These are phyloP conservation scores for Odiellus spinosus DNA, from an alignment of 2,888 invertebrate species.

Conservation along the genomic window DNA sequence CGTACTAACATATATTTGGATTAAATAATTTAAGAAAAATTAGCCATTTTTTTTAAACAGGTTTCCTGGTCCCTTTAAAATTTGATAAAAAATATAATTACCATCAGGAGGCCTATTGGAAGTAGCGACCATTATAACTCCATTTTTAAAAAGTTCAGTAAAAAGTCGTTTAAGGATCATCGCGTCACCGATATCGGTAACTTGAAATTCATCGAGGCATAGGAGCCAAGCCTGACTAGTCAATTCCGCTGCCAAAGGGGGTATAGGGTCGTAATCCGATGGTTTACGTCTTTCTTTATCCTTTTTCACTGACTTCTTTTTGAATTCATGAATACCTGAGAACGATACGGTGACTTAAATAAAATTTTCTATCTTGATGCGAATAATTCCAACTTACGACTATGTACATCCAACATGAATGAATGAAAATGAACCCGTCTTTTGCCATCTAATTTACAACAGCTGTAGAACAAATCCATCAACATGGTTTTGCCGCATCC, in stretches of 20 bases:
- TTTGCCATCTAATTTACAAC: conserved; percentile 40
- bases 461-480: conserved; percentile 92
- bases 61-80: too few species aligned
- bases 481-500: conserved; percentile 95
- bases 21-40: too few species aligned
- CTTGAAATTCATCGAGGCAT: conserved; percentile 98
- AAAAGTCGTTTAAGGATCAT: conserved; percentile 95
- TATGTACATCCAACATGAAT: conserved; percentile 93
- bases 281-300: conserved; percentile 27
- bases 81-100: conserved; percentile 18
- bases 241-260: conserved; percentile 76
- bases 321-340: conserved; percentile 62
- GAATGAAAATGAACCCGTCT: conserved; percentile 83
- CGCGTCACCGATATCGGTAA: conserved; percentile 97
- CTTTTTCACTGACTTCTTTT: conserved; percentile 39
- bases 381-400: conserved; percentile 27
- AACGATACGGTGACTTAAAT: not conserved
- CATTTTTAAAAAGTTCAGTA: conserved; percentile 75
- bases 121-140: conserved; percentile 85
- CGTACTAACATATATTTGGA: too few species aligned
- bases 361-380: not conserved
- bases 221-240: conserved; percentile 73
- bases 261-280: conserved; percentile 75
- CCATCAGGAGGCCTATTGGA: conserved; percentile 89
- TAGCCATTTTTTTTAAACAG: too few species aligned